Base-by-base conservation (phyloP, 2,888 invertebrate species). In the Zele albiditarsus region DNA sequence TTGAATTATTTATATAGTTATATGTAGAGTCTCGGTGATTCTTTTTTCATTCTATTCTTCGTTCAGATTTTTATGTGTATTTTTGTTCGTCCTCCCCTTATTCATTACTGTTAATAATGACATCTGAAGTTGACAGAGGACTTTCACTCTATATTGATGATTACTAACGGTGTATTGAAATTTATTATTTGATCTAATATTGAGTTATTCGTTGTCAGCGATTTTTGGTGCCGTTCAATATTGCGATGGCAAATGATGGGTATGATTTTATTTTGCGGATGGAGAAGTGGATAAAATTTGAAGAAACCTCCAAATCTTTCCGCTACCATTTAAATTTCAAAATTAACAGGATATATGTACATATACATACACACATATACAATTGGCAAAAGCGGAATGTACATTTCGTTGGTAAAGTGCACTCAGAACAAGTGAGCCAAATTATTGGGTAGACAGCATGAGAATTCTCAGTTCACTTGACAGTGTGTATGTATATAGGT, bases 1-100 rank as follows among this genome's bases (percentile, higher is more conserved):
- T 38, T 72, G 46, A 71, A 62, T 71, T 62, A 62, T 71, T 71
- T 71, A 71, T 71, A 20, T n/a, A n/a, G n/a, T n/a, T n/a, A n/a
- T 8, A 28, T 58, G 16, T 25, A 23, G 20, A 23, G 12, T 66
- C 46, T 46, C 25, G 16, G 2, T 38, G 10, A 38, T 42, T 38
- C 42, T 42, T 25, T 33, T 42, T 38, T 25, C 20, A 14, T 65
- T 65, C 33, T 25, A 66, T 66, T 42, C 25, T 27, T 63, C 63
- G 14, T 46, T 33, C 10, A 28, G 38, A 25, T 42, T 42, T n/a
- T 14, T 25, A n/a, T 58, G 25, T 10, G 4, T 14, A 0, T 58
- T 58, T 58, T 25, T 20, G 23, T 14, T 20, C 57, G 10, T 8
- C 25, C 3, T 27, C 5, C 14, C 8, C 14, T 60, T 53, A 20